These are phyloP conservation scores for Corella eumyota DNA, from an alignment of 23 tunicate genomes.

Conservation along the genomic window DNA sequence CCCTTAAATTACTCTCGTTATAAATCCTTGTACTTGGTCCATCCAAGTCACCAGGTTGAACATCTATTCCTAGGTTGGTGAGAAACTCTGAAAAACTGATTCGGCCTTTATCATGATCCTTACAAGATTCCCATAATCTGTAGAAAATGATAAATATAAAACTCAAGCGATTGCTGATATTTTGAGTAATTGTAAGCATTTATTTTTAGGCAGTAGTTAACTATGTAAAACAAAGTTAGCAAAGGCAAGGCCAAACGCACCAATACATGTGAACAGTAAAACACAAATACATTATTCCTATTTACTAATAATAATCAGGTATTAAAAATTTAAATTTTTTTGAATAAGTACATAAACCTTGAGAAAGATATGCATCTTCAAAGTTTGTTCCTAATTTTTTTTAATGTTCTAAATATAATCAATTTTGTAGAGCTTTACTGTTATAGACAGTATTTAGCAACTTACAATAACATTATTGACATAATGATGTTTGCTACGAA, in stretches of 20 bases:
- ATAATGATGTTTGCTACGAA: too few species aligned
- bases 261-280: neutral
- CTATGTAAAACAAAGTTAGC: neutral
- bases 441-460: too few species aligned
- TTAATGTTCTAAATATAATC: too few species aligned
- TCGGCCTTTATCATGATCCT: conserved; percentile 22
- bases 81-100: conserved; percentile 50
- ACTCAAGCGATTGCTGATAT: neutral
- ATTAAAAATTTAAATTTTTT: too few species aligned
- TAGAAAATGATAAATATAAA: neutral
- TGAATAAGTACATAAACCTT: too few species aligned
- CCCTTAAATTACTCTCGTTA: conserved; percentile 62
- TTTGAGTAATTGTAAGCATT: neutral
- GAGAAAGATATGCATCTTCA: too few species aligned
- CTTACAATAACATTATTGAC: too few species aligned
- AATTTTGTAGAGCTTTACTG: too few species aligned
- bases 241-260: neutral
- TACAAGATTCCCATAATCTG: conserved; percentile 69
- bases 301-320: too few species aligned
- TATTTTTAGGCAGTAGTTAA: neutral
- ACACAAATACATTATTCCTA: neutral
- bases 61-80: conserved; percentile 69
- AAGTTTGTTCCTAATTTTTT: too few species aligned
- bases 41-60: conserved; percentile 69
- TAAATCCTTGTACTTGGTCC: conserved; percentile 77